Conservation (phyloP, 2,888 invertebrate species). For the Baronia brevicornis region DNA sequence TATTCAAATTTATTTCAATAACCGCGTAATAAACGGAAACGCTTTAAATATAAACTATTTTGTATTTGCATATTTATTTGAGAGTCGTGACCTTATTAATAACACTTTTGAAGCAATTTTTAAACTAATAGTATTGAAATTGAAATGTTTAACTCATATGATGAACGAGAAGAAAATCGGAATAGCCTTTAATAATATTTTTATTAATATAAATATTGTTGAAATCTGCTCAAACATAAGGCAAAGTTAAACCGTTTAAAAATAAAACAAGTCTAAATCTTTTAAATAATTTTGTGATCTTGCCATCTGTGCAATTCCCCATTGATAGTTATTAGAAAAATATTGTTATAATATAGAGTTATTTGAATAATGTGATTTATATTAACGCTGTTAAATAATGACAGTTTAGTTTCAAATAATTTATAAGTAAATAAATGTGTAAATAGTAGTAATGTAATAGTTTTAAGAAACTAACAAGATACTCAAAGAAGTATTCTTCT, state of each 20-base stretch:
- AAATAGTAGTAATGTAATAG: constrained; percentile 15
- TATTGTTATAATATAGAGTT: constrained; percentile 28
- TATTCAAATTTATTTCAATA: constrained; percentile 13
- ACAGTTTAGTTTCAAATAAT: constrained; percentile 28
- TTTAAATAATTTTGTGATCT: constrained; percentile 21
- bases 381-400: constrained; percentile 31
- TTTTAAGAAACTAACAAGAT: no score
- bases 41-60: not conserved
- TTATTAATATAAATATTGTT: constrained; percentile 4
- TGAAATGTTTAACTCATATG: no score
- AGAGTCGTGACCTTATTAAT: not conserved
- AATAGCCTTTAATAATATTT: no score
- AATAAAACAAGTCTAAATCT: no score
- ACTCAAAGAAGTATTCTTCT: no score
- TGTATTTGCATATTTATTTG: constrained; percentile 2
- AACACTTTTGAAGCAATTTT: no score
- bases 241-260: no score
- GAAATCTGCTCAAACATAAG: constrained; percentile 9
- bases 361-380: constrained; percentile 33
- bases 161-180: no score
- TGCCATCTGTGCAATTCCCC: constrained; percentile 20
- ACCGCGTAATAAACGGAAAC: not conserved
- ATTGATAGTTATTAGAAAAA: constrained; percentile 24
- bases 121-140: no score
- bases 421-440: constrained; percentile 23